phyloP scores from a whole-genome alignment of 2,888 invertebrate genomes.

The Aspidiotus destructor region DNA sequence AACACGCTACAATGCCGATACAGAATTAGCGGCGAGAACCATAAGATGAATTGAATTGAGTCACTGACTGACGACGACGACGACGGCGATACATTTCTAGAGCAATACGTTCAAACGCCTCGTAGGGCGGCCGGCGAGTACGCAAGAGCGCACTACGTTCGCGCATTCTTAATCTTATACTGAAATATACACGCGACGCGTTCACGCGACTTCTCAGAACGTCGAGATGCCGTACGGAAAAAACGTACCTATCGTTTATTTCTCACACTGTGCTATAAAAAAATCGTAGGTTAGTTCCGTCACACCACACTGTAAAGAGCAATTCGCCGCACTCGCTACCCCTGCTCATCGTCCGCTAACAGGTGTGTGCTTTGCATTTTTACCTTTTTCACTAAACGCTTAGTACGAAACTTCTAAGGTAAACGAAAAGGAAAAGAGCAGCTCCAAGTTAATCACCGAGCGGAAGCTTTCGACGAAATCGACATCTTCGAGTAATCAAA shows the following conservation, averaged over 20 bases:
- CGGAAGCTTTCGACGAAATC: too few relatives aligned
- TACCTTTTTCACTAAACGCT: too few relatives aligned
- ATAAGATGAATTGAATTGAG: constrained; percentile 17
- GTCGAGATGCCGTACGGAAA: neutral
- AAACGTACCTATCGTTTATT: neutral
- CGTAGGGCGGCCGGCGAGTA: neutral
- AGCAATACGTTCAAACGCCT: constrained; percentile 15
- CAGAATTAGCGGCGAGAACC: constrained; percentile 6
- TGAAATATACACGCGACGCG: constrained; percentile 8
- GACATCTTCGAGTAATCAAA: too few relatives aligned
- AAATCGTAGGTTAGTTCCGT: too few relatives aligned
- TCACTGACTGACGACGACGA: constrained; percentile 30
- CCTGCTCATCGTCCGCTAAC: too few relatives aligned
- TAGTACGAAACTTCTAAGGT: too few relatives aligned
- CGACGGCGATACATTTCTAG: constrained; percentile 19
- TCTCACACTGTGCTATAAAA: neutral
- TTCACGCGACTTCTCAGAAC: neutral
- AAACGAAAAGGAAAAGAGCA: too few relatives aligned
- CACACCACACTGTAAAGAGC: too few relatives aligned
- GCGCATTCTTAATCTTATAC: constrained; percentile 17
- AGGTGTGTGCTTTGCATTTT: too few relatives aligned
- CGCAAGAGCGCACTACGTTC: constrained; percentile 24
- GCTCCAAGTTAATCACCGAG: too few relatives aligned
- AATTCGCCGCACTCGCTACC: too few relatives aligned
- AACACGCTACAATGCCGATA: constrained; percentile 5